Evolutionary conservation across 2,113 vertebrate species (phyloP), one percentile per base, ranked within the genome.

Genomic region (Chaetorhynchus papuensis): DNA sequence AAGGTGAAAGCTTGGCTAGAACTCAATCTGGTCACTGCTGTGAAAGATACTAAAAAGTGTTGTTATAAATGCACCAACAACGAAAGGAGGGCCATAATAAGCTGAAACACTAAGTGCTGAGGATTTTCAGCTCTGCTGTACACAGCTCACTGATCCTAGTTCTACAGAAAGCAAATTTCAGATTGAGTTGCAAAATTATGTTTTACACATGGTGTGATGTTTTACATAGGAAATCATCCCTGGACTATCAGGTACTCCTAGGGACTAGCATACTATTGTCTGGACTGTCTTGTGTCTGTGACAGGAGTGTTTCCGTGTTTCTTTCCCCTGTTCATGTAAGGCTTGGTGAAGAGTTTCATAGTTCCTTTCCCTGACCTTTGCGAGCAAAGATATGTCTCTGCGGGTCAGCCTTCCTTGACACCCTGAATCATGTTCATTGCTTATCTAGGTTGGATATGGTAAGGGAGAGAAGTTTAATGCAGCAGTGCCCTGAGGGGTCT

Each of bases 251-350:
- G 7, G 11, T 2, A 6, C 11, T 23, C 19, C 21, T 15, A 41
- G 5, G 21, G 30, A 53, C 24, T 49, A 19, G 16, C 16, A 15
- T 17, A 9, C 9, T 17, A 7, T 26, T 13, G 2, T 31, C 30
- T 8, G 3, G 21, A 20, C 18, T 45, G 23, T 37, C 13, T 59
- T 8, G 4, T 44, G 23, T 9, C 28, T 10, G 8, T 26, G 28
- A 17, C 13, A 28, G 23, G 37, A 42, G 7, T 1, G 0, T 33
- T 63, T 64, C 2, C 3, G 4, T 30, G 57, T 6, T 28, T 57
- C 37, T 64, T 13, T 10, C 19, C 21, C n/a, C 30, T 35, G 31
- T 12, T 15, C 10, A 15, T 4, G 7, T 37, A 37, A 44, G 15
- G 15, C 14, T 33, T 37, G 15, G 11, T 20, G 21, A 64, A 71